Base-by-base conservation (phyloP, 30 jellyfish, hydroid and myxozoan species). In the Pseudorhiza aurosa region DNA sequence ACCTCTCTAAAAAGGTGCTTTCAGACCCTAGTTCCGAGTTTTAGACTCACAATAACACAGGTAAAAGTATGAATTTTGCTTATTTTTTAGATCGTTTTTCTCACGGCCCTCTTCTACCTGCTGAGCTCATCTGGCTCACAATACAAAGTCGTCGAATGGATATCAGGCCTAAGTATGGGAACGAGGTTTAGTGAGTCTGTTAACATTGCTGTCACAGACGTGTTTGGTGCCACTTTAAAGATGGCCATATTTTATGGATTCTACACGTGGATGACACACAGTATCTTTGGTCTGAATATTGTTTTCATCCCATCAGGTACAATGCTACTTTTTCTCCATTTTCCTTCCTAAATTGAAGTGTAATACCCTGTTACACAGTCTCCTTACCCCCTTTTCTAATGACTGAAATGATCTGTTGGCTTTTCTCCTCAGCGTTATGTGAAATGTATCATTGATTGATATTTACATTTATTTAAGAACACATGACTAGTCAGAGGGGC, bases 291-390 rank as follows among this genome's bases (percentile, higher is more conserved):
- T 1, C 68, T 93, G 17, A 85, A 92, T 55, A 67, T 92, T 17
- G 83, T 86, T 22, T 92, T 85, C 59, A 92, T 92, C n/a, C 98
- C 98, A 28, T 81, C 96, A 92, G 96, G 98, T 92, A 79, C 43
- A 24, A 26, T 65, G 19, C 7, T 22, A 5, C 6, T 28, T 40
- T n/a, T n/a, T n/a, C n/a, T n/a, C n/a, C n/a, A n/a, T n/a, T n/a
- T n/a, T n/a, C n/a, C n/a, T n/a, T n/a, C n/a, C n/a, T n/a, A n/a
- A n/a, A n/a, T n/a, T n/a, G n/a, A n/a, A n/a, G n/a, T n/a, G n/a
- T n/a, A n/a, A n/a, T n/a, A n/a, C n/a, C n/a, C n/a, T n/a, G n/a
- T n/a, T n/a, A n/a, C n/a, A n/a, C n/a, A n/a, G n/a, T n/a, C n/a
- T n/a, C n/a, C n/a, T n/a, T n/a, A n/a, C n/a, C n/a, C n/a, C n/a